A percentile compares a stretch with the other conserved stretches of the same genome.
phyloP scores from a whole-genome alignment of 2,888 invertebrate genomes.

The Metacarcinus magister region DNA sequence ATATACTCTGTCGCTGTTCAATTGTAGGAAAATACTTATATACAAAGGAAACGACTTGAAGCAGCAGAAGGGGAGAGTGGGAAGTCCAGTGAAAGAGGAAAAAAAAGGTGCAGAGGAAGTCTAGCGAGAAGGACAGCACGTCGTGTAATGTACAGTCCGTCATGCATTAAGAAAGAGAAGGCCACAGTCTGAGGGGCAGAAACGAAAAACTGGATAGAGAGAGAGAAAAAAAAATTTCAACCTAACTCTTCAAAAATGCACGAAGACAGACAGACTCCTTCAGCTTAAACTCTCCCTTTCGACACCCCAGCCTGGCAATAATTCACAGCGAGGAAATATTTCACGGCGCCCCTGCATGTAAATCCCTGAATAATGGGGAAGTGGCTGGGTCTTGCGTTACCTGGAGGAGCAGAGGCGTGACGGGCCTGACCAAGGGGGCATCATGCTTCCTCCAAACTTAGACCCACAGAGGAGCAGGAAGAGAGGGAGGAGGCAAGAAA shows the following conservation, averaged over 20 bases:
- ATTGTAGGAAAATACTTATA: background rate
- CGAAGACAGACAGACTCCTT: background rate
- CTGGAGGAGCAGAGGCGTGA: background rate
- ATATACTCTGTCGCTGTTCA: background rate
- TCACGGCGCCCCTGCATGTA: conserved; percentile 39
- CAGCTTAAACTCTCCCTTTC: background rate
- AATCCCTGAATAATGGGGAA: background rate
- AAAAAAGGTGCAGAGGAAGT: background rate
- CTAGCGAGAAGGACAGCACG: conserved; percentile 14
- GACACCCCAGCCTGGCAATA: background rate
- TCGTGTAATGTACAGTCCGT: background rate
- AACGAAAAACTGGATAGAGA: background rate
- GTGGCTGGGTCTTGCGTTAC: conserved; percentile 22
- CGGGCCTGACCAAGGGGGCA: background rate
- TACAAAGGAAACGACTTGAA: background rate
- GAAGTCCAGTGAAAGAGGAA: background rate
- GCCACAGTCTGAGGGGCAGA: background rate
- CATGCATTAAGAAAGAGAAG: background rate
- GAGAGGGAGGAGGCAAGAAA: background rate
- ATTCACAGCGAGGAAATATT: background rate
- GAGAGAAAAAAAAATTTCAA: background rate
- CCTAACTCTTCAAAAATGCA: background rate
- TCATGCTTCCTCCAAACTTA: background rate
- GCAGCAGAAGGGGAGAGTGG: background rate
- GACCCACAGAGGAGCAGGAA: background rate